These are phyloP conservation scores for Schlechtendalia chinensis DNA, from an alignment of 1,140 invertebrate genomes.

Conservation along the genomic window DNA sequence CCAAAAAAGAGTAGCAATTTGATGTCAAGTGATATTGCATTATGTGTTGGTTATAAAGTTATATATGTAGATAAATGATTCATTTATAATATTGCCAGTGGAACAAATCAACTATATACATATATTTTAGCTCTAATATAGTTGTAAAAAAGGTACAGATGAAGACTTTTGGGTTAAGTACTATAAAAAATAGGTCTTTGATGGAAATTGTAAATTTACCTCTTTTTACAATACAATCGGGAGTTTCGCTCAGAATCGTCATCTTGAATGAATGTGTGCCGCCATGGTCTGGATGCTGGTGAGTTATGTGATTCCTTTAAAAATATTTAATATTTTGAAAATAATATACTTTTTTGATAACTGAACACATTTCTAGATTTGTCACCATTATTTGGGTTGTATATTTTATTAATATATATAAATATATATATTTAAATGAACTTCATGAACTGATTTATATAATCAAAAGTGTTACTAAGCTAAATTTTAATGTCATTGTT, in stretches of 20 bases:
- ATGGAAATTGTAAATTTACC: conserved; percentile 23
- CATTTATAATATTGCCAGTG: conserved; percentile 40
- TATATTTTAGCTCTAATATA: background rate
- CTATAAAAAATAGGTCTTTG: conserved; percentile 5
- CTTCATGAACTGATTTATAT: too few species aligned
- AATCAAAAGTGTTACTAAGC: too few species aligned
- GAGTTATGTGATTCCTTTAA: conserved; percentile 33
- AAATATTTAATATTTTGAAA: conserved; percentile 2
- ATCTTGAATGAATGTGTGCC: conserved; percentile 21
- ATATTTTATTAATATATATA: background rate
- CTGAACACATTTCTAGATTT: conserved; percentile 6
- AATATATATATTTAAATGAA: too few species aligned
- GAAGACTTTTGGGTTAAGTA: conserved; percentile 33
- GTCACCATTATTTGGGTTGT: background rate
- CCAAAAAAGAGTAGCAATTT: background rate
- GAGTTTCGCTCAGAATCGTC: background rate
- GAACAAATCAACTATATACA: conserved; percentile 27
- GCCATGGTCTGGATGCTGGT: conserved; percentile 34
- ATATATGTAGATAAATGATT: conserved; percentile 37
- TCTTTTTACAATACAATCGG: background rate
- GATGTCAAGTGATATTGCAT: conserved; percentile 36
- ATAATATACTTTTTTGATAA: background rate
- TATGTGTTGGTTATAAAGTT: conserved; percentile 40
- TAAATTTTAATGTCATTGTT: too few species aligned
- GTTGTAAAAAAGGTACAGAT: conserved; percentile 23